Evolutionary conservation across 1,140 invertebrate genomes (phyloP), one percentile per base, ranked within the genome.

Genomic region (Panagrolaimus sp.): DNA sequence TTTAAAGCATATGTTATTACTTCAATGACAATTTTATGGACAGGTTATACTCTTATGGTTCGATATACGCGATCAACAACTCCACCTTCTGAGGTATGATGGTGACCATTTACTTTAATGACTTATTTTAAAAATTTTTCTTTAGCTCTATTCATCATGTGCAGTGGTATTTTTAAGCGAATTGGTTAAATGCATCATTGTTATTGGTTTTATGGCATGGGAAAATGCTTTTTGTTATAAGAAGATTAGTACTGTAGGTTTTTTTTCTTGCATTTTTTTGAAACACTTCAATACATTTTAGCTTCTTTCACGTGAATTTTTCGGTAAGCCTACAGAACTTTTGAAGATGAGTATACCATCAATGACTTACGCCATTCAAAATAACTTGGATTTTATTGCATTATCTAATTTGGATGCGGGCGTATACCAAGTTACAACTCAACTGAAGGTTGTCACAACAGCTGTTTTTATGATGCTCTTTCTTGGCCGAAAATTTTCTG

Each of bases 381-480:
- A 82, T 62, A 82, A 82, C 63, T 66, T 82, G 45, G 80, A 82
- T 65, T 83, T 82, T 61, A 69, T 82, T 14, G 79, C 78, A 14
- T 62, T 82, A 25, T 82, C 79, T 23, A 83, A 82, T 73, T 66
- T 82, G 45, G 73, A 80, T 53, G 79, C 80, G 27, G 79, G 76
- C 9, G 78, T 83, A 16, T 82, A 83, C 68, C 80, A 82, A 65
- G 79, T 82, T 25, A 43, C 23, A 14, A 31, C 4, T 16, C 9
- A 67, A 11, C 11, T 64, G 14, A 71, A 70, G 16, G 14, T 42
- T 14, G 23, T 69, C 5, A 51, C 20, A 20, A 70, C 80, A 14
- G 80, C 80, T 9, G 25, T 82, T 2, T 82, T 82, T 66, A 82
- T 82, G 80, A 80, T 82, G 71, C 25, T 74, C n/a, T 79, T 82